A percentile compares a stretch with the other conserved stretches of the same genome.
Evolutionary conservation across 1,140 invertebrate species (phyloP).

Genomic region (Dreissena rostriformis): DNA sequence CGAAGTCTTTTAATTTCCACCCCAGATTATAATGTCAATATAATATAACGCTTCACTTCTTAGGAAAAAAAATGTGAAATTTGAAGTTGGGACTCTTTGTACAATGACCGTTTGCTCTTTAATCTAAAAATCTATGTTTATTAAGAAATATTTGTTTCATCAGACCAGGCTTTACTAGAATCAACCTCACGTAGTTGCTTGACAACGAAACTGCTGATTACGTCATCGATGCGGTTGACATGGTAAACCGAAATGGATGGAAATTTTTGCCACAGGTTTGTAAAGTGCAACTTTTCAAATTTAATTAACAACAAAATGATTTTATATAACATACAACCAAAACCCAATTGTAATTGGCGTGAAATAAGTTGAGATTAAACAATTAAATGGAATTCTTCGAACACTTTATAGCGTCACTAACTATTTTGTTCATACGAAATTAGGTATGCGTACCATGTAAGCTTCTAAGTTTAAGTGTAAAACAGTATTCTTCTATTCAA

Average conservation of each 20-base stretch:
- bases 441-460: too few relatives aligned
- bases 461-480: too few relatives aligned
- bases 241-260: slow-evolving; percentile 93
- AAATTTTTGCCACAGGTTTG: slow-evolving; percentile 88
- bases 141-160: neutral
- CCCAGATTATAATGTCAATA: too few relatives aligned
- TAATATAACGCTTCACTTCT: too few relatives aligned
- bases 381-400: neutral
- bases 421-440: too few relatives aligned
- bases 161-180: slow-evolving; percentile 89
- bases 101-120: too few relatives aligned
- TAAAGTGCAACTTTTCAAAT: neutral
- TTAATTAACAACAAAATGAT: too few relatives aligned
- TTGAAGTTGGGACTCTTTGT: neutral
- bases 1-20: neutral
- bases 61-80: too few relatives aligned
- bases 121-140: too few relatives aligned
- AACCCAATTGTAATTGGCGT: neutral
- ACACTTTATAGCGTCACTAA: too few relatives aligned
- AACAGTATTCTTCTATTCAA: too few relatives aligned
- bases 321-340: neutral
- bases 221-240: slow-evolving; percentile 90
- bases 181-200: slow-evolving; percentile 93
- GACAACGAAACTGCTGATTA: slow-evolving; percentile 89
- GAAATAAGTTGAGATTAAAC: neutral